Evolutionary conservation across 2,888 invertebrate genomes (phyloP).

Genomic region (Zeuzera pyrina): DNA sequence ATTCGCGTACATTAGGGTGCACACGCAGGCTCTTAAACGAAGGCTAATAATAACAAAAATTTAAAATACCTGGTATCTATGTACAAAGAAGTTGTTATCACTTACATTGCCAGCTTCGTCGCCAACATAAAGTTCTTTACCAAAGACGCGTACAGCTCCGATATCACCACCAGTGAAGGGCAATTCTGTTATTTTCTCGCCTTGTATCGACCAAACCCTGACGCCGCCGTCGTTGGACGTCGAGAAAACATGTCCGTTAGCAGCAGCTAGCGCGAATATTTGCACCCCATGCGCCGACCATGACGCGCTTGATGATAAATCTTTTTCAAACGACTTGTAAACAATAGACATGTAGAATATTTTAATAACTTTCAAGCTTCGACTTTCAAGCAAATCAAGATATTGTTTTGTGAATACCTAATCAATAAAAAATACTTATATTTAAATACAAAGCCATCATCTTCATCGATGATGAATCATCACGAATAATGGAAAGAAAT

Average conservation of each 20-base stretch:
- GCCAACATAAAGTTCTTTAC: constrained; percentile 70
- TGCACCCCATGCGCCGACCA: constrained; percentile 75
- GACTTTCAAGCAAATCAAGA: no score
- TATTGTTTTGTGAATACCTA: no score
- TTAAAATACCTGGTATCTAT: no score
- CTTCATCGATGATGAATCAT: no score
- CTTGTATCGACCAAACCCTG: constrained; percentile 64
- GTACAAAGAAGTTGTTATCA: constrained; percentile 15
- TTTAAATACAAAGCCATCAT: no score
- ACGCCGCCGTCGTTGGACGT: constrained; percentile 77
- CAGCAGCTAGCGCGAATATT: constrained; percentile 72
- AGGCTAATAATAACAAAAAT: no score
- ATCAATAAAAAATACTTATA: no score
- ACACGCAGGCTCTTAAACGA: no score
- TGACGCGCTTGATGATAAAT: constrained; percentile 32
- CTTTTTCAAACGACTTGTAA: constrained; percentile 44
- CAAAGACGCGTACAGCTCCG: constrained; percentile 35
- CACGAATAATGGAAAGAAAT: no score
- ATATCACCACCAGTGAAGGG: constrained; percentile 53
- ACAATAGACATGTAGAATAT: no score
- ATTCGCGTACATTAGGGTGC: no score
- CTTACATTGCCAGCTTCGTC: constrained; percentile 77
- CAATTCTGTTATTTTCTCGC: constrained; percentile 44
- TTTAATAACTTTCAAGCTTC: background rate
- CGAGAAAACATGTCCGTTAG: constrained; percentile 67